phyloP scores from a whole-genome alignment of 2,113 vertebrate species.

The cat (Felis catus) region DNA sequence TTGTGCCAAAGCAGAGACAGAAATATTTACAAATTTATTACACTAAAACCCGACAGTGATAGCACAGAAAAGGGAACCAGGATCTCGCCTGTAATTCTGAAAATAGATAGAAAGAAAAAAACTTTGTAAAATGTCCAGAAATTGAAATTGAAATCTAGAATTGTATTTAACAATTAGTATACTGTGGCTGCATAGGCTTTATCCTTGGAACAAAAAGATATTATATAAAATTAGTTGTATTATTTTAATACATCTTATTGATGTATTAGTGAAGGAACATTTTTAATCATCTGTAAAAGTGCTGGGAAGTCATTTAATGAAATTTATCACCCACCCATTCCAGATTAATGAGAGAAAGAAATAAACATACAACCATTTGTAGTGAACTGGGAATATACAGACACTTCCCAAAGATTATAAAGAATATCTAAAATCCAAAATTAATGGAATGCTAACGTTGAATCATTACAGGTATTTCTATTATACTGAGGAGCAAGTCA shows the following conservation, averaged over 20 bases:
- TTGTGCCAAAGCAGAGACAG: neutral
- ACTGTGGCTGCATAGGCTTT: neutral
- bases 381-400: neutral
- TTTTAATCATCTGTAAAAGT: constrained; percentile 32
- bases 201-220: neutral
- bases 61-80: neutral
- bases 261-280: neutral
- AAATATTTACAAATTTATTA: constrained; percentile 43
- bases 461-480: neutral
- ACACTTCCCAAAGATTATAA: neutral
- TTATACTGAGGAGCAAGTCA: constrained; percentile 39
- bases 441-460: neutral
- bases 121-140: constrained; percentile 39
- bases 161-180: constrained; percentile 9
- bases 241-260: constrained; percentile 30
- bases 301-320: constrained; percentile 5
- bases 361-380: neutral
- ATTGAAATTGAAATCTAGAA: neutral
- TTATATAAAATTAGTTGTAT: constrained; percentile 48
- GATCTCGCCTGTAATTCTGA: constrained; percentile 19
- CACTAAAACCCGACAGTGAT: neutral
- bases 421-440: neutral
- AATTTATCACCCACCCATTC: constrained; percentile 11
- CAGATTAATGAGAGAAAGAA: constrained; percentile 7
- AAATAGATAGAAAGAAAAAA: neutral